Conservation (phyloP, 2,113 vertebrate genomes). For the Falcunculus frontatus region DNA sequence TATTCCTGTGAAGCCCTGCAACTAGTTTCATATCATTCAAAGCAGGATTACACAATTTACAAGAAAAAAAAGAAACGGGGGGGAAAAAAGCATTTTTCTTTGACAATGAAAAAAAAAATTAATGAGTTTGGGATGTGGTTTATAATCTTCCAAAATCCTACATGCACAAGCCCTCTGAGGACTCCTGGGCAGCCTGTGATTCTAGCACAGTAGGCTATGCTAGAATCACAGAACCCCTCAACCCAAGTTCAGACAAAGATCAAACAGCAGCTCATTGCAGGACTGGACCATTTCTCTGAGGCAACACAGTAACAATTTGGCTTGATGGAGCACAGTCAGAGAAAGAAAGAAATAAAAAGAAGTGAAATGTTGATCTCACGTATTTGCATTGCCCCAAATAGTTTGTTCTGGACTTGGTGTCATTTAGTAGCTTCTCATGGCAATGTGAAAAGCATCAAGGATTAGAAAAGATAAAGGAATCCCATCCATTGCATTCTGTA, state of each 20-base stretch:
- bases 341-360: neutral
- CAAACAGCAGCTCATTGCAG: accelerated
- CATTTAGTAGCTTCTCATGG: neutral
- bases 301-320: neutral
- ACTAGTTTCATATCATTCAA: neutral
- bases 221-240: neutral
- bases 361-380: neutral
- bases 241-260: accelerated
- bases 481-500: neutral
- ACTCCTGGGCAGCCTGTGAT: neutral
- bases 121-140: neutral
- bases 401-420: neutral
- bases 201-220: neutral
- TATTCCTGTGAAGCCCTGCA: neutral
- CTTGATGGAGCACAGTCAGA: neutral
- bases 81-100: neutral
- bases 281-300: neutral
- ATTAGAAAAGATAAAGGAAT: neutral
- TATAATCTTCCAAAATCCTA: neutral
- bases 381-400: neutral
- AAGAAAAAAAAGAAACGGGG: neutral
- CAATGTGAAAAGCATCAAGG: neutral
- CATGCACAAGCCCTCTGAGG: neutral
- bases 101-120: neutral
- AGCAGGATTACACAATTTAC: neutral